These are phyloP conservation scores for Petrophora chlorosata DNA, from an alignment of 2,888 invertebrate species.

Conservation along the genomic window DNA sequence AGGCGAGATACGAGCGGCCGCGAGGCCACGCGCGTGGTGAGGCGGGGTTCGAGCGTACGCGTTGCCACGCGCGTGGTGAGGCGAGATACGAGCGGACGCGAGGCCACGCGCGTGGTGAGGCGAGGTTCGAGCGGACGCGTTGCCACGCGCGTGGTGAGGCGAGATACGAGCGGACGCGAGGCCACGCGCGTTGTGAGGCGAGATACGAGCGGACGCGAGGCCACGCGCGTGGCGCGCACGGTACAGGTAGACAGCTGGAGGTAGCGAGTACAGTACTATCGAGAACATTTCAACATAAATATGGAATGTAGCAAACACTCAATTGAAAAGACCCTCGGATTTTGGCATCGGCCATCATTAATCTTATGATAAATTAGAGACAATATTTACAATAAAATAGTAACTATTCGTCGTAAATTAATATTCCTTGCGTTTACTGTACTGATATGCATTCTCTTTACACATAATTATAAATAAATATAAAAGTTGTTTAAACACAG, in stretches of 20 bases:
- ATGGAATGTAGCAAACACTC: constrained; percentile 84
- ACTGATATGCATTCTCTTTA: constrained; percentile 79
- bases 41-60: not conserved
- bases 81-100: not conserved
- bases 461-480: constrained; percentile 73
- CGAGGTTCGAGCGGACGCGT: too few relatives aligned
- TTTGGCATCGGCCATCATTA: constrained; percentile 71
- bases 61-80: not conserved
- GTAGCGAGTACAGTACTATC: constrained; percentile 63
- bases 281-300: constrained; percentile 82
- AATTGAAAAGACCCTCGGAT: constrained; percentile 78
- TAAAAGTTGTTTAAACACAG: constrained; percentile 84
- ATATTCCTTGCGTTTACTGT: constrained; percentile 75
- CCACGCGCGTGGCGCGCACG: constrained; percentile 22
- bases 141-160: too few relatives aligned
- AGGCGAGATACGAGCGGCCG: not conserved
- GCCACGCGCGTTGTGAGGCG: too few relatives aligned
- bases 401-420: constrained; percentile 79
- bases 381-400: constrained; percentile 82
- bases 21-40: constrained; percentile 26
- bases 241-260: constrained; percentile 31
- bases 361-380: constrained; percentile 79
- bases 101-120: too few relatives aligned
- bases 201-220: constrained; percentile 7
- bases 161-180: too few relatives aligned